Evolutionary conservation across 2,113 vertebrate species (phyloP).

Genomic region (Emydura subglobosa): DNA sequence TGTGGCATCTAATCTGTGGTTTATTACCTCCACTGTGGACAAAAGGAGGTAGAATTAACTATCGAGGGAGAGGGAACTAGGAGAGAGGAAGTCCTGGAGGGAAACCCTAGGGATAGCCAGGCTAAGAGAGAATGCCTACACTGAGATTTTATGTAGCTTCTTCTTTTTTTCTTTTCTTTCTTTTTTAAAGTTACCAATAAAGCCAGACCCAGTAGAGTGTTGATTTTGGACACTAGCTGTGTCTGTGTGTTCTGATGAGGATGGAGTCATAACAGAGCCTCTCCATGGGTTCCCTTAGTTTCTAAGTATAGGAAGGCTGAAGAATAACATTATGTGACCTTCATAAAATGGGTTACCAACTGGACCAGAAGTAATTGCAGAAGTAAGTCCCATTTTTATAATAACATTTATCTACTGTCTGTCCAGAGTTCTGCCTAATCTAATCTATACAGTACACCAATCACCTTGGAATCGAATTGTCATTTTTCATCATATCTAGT

Average conservation of each 20-base stretch:
- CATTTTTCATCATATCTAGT: conserved; percentile 61
- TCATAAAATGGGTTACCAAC: conserved; percentile 59
- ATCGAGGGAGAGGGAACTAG: neutral
- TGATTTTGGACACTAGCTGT: neutral
- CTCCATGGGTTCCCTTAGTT: neutral
- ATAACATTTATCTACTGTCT: conserved; percentile 56
- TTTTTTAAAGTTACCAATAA: neutral
- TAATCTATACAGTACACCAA: neutral
- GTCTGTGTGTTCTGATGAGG: neutral
- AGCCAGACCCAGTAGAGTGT: neutral
- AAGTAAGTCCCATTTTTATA: conserved; percentile 60
- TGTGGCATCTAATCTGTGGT: conserved; percentile 63
- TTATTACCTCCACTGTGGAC: neutral
- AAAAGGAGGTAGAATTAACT: neutral
- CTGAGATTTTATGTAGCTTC: neutral
- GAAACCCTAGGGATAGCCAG: conserved; percentile 13
- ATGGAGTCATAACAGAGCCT: neutral
- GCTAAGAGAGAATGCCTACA: neutral
- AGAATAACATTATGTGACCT: conserved; percentile 18
- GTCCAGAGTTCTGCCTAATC: conserved; percentile 68
- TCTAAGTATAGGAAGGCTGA: conserved; percentile 30
- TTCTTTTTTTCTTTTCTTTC: neutral
- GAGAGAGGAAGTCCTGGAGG: neutral
- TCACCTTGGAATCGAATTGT: conserved; percentile 61
- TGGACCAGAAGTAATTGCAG: conserved; percentile 73